Evolutionary conservation across 1,140 invertebrate genomes (phyloP).

Genomic region (Venturia canescens): DNA sequence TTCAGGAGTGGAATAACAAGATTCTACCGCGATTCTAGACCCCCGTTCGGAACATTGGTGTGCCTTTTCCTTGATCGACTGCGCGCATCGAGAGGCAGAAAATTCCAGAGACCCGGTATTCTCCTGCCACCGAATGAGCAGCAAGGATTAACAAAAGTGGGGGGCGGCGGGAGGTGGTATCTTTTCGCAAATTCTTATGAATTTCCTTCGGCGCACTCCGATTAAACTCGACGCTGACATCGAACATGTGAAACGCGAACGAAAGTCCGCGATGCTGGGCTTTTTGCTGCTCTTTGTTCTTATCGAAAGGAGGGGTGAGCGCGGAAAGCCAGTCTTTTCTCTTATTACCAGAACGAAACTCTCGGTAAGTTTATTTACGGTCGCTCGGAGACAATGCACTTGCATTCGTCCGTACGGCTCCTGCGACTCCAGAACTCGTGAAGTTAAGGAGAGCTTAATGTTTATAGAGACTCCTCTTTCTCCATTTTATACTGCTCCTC

Average conservation of each 20-base stretch:
- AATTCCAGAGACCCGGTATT: no score
- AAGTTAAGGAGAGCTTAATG: constrained; percentile 7
- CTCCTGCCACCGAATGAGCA: no score
- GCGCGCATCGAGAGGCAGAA: no score
- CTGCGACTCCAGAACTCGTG: constrained; percentile 31
- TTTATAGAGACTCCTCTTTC: neutral
- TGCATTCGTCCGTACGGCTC: constrained; percentile 49
- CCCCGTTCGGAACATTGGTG: no score
- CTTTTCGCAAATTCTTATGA: neutral
- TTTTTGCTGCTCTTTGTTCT: constrained; percentile 5
- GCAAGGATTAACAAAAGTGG: no score
- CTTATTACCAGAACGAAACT: constrained; percentile 24
- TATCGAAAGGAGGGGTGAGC: neutral
- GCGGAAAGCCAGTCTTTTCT: constrained; percentile 6
- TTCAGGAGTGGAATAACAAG: no score
- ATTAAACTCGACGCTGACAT: neutral
- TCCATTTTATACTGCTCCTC: constrained; percentile 4
- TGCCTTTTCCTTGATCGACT: no score
- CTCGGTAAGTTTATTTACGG: constrained; percentile 63
- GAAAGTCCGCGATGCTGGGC: constrained; percentile 1
- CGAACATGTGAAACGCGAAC: constrained; percentile 23
- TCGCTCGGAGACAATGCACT: constrained; percentile 67
- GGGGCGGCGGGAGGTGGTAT: no score
- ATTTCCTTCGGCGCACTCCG: constrained; percentile 5
- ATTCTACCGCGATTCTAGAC: no score